phyloP scores from a whole-genome alignment of 2,113 vertebrate species.

The Sapajus apella region DNA sequence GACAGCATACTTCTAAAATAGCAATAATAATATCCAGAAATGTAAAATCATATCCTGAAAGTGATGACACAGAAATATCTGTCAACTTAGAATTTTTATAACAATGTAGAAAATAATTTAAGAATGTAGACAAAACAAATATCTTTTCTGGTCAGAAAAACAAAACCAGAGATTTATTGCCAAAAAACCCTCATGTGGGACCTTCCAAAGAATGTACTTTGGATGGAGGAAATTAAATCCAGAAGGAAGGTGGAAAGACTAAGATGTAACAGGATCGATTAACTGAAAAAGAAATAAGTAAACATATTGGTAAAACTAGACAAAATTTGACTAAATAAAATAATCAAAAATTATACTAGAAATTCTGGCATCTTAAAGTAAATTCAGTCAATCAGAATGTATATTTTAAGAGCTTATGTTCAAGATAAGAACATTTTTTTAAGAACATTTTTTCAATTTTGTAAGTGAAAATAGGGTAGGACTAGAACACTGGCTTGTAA shows the following conservation, averaged over 20 bases:
- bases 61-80: not conserved
- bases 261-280: not conserved
- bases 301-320: not conserved
- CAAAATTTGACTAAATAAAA: not conserved
- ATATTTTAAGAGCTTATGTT: constrained; percentile 23
- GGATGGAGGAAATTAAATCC: constrained; percentile 4
- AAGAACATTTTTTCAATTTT: not conserved
- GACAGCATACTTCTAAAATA: not conserved
- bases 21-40: not conserved
- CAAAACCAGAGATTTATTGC: constrained; percentile 12
- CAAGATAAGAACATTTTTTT: constrained; percentile 1
- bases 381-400: not conserved
- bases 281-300: not conserved
- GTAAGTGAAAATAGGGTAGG: not conserved
- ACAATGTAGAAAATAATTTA: not conserved
- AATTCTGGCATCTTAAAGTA: not conserved
- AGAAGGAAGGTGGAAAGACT: not conserved
- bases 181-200: not conserved
- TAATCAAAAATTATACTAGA: not conserved
- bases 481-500: not conserved
- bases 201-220: not conserved
- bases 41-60: not conserved
- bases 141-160: not conserved
- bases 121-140: not conserved
- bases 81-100: not conserved